Evolutionary conservation across 2,113 vertebrate genomes (phyloP), one percentile per base, ranked within the genome.

Genomic region (Ceyx margarethae): DNA sequence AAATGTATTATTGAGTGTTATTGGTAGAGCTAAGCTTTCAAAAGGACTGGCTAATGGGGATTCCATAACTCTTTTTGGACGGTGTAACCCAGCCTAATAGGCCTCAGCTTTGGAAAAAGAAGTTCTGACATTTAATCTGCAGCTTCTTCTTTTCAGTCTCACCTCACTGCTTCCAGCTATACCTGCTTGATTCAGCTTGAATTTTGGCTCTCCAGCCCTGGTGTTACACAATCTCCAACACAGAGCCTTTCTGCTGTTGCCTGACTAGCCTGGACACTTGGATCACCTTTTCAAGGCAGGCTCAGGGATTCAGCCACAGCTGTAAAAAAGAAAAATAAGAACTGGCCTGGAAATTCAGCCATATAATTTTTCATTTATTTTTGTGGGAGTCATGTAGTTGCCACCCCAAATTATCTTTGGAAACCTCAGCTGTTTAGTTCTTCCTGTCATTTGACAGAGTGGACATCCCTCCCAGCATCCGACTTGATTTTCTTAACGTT

Each of bases 151-250:
- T 90, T 48, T 54, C 74, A 54, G 62, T 87, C 92, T 91, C 53
- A 53, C 53, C 26, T 93, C 84, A 71, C 73, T 87, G 60, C 78
- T 92, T 89, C 78, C 81, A 93, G 71, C 72, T 82, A 64, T 92
- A 96, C 89, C 87, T 93, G 71, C 84, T 82, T 95, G 84, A 87
- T 80, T 89, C 87, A 87, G 72, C 64, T 73, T 89, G 79, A 91
- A 67, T 95, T 67, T 82, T 82, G 89, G 54, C 78, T 93, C n/a
- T 87, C 51, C 48, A 57, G 2, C 15, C 17, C 48, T 33, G 16
- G 13, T 56, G 46, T 89, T 91, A 76, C 53, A 77, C 67, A 91
- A 15, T 5, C 19, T 80, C 67, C 42, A 85, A 33, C 37, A 64
- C 20, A 85, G 50, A 91, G 40, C n/a, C 29, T 85, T 87, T 92